phyloP scores from a whole-genome alignment of 2,888 invertebrate genomes.

The Andrena haemorrhoa region DNA sequence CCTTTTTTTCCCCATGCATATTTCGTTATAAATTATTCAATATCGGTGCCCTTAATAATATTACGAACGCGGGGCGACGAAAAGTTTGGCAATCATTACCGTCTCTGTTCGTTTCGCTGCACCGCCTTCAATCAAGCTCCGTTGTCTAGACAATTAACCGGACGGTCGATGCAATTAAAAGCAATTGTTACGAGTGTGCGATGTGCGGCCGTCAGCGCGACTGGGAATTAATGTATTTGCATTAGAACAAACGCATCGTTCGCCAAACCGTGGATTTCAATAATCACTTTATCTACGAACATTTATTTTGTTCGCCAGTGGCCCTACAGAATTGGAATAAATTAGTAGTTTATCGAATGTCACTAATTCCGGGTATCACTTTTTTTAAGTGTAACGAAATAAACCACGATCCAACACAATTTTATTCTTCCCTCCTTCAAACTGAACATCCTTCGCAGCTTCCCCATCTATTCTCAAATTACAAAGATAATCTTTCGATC shows the following conservation, averaged over 20 bases:
- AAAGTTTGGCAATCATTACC: constrained; percentile 65
- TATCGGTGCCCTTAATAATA: constrained; percentile 49
- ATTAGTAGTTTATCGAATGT: not conserved
- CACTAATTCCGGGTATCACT: too few species aligned
- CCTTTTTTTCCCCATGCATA: constrained; percentile 43
- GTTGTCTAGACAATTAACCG: constrained; percentile 69
- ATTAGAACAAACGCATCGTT: constrained; percentile 54
- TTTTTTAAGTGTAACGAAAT: too few species aligned
- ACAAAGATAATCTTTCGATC: too few species aligned
- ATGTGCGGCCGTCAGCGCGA: constrained; percentile 10
- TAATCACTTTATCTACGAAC: constrained; percentile 24
- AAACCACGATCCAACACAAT: too few species aligned
- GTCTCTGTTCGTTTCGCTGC: constrained; percentile 59
- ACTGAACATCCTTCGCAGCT: too few species aligned
- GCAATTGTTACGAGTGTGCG: constrained; percentile 66
- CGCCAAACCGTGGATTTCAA: constrained; percentile 31
- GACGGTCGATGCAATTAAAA: constrained; percentile 72
- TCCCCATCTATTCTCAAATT: too few species aligned
- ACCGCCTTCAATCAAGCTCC: constrained; percentile 65
- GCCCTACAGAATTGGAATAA: not conserved
- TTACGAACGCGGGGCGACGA: constrained; percentile 47
- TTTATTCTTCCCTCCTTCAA: too few species aligned
- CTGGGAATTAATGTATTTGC: constrained; percentile 64
- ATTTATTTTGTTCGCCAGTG: not conserved
- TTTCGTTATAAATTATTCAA: constrained; percentile 63